phyloP scores from a whole-genome alignment of 2,797 vertebrate genomes.

The Gambusia yucatana region DNA sequence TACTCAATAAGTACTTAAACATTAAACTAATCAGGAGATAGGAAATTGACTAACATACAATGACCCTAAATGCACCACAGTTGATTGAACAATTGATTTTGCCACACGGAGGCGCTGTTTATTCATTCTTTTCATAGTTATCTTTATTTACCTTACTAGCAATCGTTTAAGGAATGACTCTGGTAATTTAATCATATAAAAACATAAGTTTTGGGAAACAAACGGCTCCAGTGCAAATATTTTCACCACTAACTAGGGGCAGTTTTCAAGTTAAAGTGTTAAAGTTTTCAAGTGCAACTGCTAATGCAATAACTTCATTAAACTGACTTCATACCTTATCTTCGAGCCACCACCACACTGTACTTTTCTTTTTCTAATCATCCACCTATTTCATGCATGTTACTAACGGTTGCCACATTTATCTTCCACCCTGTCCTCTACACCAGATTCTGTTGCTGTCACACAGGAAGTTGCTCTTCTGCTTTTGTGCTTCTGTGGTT shows the following conservation, averaged over 20 bases:
- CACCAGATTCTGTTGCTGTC: constrained; percentile 55
- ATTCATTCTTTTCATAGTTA: neutral
- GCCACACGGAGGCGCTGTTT: constrained; percentile 60
- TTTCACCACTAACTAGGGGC: neutral
- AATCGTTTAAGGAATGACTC: neutral
- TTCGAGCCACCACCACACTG: neutral
- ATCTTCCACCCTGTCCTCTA: constrained; percentile 45
- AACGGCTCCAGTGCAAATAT: neutral
- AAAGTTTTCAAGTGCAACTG: constrained; percentile 14
- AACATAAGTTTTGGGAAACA: neutral
- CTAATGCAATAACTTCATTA: neutral
- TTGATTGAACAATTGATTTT: neutral
- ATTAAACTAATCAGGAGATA: neutral
- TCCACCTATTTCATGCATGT: constrained; percentile 3
- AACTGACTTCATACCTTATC: neutral
- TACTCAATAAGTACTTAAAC: neutral
- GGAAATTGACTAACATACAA: neutral
- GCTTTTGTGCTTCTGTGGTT: constrained; percentile 83
- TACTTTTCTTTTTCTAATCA: constrained; percentile 8
- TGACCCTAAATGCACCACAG: constrained; percentile 7
- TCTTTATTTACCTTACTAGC: constrained; percentile 1
- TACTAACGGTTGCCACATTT: constrained; percentile 38
- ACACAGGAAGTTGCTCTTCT: constrained; percentile 86
- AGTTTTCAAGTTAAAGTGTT: neutral
- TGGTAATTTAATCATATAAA: constrained; percentile 17